These are phyloP conservation scores for Tinea semifulvella DNA, from an alignment of 2,888 invertebrate genomes.

Conservation along the genomic window DNA sequence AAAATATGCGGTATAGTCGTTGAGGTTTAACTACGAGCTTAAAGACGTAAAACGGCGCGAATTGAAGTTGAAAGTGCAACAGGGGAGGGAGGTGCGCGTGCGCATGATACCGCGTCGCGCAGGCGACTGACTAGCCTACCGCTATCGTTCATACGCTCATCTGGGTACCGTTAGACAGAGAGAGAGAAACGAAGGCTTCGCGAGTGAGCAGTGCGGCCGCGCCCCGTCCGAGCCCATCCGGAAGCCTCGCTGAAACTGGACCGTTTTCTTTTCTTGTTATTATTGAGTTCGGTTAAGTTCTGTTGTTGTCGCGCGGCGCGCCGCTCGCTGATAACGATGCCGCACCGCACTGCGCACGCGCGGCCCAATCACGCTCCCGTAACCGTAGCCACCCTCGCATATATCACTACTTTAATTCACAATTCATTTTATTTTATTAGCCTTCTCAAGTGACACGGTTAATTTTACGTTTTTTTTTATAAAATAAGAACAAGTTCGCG, in stretches of 20 bases:
- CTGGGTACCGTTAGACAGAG: constrained; percentile 59
- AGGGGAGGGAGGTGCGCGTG: constrained; percentile 19
- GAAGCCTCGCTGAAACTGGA: constrained; percentile 67
- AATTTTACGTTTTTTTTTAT: constrained; percentile 3
- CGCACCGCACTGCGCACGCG: constrained; percentile 58
- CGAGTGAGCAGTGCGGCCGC: constrained; percentile 44
- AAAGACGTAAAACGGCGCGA: constrained; percentile 38
- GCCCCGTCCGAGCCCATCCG: constrained; percentile 61
- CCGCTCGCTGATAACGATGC: constrained; percentile 64
- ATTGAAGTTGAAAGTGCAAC: constrained; percentile 26
- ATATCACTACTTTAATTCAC: constrained; percentile 7
- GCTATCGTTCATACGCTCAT: constrained; percentile 49
- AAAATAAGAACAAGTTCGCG: constrained; percentile 23
- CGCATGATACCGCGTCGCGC: constrained; percentile 45
- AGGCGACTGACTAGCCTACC: constrained; percentile 41
- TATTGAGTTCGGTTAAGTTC: constrained; percentile 65
- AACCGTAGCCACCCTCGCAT: constrained; percentile 1
- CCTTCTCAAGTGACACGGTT: neutral
- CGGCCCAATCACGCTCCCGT: constrained; percentile 30
- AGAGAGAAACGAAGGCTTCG: constrained; percentile 35
- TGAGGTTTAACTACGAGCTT: constrained; percentile 17
- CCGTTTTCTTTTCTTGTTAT: constrained; percentile 68
- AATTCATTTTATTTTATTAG: constrained; percentile 9
- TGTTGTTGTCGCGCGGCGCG: constrained; percentile 64
- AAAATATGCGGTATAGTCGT: no score